These are phyloP conservation scores for Genyomyrus donnyi DNA, from an alignment of 2,113 vertebrate species.

Conservation along the genomic window DNA sequence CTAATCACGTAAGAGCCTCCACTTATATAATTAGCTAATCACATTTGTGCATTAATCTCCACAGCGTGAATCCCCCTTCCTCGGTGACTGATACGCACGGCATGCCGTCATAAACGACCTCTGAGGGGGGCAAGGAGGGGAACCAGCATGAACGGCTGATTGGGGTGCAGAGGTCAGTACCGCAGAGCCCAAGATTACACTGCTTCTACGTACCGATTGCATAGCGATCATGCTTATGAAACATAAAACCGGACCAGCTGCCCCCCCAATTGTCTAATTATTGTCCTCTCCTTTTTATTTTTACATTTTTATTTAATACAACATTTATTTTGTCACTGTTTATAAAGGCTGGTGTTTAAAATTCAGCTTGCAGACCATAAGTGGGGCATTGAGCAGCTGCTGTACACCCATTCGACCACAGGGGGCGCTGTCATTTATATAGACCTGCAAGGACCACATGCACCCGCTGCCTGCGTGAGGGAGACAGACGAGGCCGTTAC, in stretches of 20 bases:
- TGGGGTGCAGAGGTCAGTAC: background rate
- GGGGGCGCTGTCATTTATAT: background rate
- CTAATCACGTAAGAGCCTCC: background rate
- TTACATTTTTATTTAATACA: background rate
- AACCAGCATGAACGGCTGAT: background rate
- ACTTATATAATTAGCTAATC: background rate
- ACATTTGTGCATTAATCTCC: constrained; percentile 5
- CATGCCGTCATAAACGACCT: background rate
- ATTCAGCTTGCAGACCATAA: background rate
- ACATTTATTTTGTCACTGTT: background rate
- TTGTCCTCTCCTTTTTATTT: background rate
- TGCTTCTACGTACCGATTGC: background rate
- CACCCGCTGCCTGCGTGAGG: background rate
- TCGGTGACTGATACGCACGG: background rate
- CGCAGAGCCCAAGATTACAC: background rate
- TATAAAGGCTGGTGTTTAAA: background rate
- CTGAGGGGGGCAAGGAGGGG: background rate
- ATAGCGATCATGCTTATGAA: background rate
- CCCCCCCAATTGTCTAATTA: background rate
- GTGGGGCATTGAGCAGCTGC: background rate
- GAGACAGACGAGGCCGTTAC: background rate
- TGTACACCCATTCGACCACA: background rate
- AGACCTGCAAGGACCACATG: background rate
- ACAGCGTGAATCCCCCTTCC: background rate
- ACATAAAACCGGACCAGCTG: background rate